Percentiles rank a stretch among this genome's conserved stretches.
Conservation (phyloP, 2,113 vertebrate species). For the Stercorarius parasiticus region DNA sequence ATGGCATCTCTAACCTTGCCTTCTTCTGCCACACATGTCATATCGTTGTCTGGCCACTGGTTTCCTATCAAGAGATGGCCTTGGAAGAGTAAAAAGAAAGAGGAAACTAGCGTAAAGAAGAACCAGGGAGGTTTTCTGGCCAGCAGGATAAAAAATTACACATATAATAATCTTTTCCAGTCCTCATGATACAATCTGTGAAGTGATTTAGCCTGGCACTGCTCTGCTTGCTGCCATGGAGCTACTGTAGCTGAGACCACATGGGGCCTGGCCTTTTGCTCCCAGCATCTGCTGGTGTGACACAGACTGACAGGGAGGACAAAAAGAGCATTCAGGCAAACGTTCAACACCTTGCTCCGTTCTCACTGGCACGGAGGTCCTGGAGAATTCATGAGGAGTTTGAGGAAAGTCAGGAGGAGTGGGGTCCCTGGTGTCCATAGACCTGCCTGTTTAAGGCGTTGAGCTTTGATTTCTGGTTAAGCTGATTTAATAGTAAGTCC, state of each 20-base stretch:
- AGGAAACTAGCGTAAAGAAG: not conserved
- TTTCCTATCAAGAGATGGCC: not conserved
- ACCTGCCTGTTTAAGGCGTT: not conserved
- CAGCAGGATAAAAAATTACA: not conserved
- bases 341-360: not conserved
- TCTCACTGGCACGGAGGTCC: not conserved
- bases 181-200: not conserved
- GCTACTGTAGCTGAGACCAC: not conserved
- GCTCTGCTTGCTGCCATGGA: conserved; percentile 30
- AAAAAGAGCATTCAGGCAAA: conserved; percentile 29
- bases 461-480: not conserved
- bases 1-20: not conserved
- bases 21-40: not conserved
- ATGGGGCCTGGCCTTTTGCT: conserved; percentile 52
- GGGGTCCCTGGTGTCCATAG: not conserved
- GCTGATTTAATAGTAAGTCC: not conserved
- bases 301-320: conserved; percentile 36
- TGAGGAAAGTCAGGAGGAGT: not conserved
- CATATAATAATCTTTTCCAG: not conserved
- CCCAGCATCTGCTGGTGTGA: conserved; percentile 50
- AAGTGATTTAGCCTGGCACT: conserved; percentile 14
- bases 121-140: not conserved
- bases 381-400: not conserved
- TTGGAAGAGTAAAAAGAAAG: not conserved
- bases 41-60: not conserved